phyloP scores from a whole-genome alignment of 2,113 vertebrate species.

The Chamaea fasciata region DNA sequence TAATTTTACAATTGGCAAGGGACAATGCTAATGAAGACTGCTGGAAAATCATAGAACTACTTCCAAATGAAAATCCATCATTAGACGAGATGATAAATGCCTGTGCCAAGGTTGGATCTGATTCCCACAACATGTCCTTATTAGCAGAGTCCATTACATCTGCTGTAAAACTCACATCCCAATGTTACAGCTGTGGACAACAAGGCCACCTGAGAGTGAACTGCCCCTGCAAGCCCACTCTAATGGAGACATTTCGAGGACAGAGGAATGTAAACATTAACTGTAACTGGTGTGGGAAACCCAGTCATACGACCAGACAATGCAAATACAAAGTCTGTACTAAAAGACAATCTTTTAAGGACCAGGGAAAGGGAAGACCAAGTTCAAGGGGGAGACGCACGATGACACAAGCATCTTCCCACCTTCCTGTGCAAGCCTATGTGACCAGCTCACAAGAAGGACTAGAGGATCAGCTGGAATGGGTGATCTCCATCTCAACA shows the following conservation, averaged over 20 bases:
- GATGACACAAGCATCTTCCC: not conserved
- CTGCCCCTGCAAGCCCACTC: not conserved
- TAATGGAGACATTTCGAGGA: not conserved
- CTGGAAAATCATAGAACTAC: not conserved
- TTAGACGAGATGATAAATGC: not conserved
- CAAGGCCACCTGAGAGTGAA: not conserved
- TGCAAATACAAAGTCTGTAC: not conserved
- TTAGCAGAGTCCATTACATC: not conserved
- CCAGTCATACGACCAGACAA: not conserved
- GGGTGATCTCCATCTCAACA: not conserved
- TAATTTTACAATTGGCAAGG: not conserved
- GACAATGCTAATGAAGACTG: not conserved
- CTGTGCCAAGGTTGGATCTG: not conserved
- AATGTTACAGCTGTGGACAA: not conserved
- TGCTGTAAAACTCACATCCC: not conserved
- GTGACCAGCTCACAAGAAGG: not conserved
- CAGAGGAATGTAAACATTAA: not conserved
- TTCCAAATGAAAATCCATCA: not conserved
- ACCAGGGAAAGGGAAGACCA: not conserved
- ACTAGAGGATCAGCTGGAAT: not conserved
- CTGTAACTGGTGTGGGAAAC: not conserved
- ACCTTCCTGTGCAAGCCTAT: not conserved
- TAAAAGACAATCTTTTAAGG: not conserved
- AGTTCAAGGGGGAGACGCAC: fast-evolving
- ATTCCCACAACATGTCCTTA: not conserved